Base-by-base conservation (phyloP, 2,888 invertebrate species). In the Conops quadrifasciatus region DNA sequence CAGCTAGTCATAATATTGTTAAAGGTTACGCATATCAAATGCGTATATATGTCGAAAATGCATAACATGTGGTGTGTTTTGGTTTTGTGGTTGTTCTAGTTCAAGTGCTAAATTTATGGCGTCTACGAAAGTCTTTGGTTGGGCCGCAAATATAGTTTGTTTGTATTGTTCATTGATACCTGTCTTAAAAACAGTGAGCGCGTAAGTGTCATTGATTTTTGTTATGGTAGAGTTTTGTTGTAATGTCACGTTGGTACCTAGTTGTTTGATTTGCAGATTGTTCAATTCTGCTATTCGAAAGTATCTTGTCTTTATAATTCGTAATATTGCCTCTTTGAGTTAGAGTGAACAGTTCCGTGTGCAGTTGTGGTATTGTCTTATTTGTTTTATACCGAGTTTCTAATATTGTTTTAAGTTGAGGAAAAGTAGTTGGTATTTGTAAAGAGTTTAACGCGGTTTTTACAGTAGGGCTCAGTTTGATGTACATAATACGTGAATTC, bases 241-340 rank as follows among this genome's bases (percentile, higher is more conserved):
- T 58, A 24, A 2, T 7, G 58, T 28, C 3, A 3, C 2, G 9
- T 28, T 7, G 13, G 28, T 58, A 28, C 26, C 58, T 11, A 58
- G 24, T 28, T 28, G 4, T 2, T 56, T 56, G 15, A 2, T 21
- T 24, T 5, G 24, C 2, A 21, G 1, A 9, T 56, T 56, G 7
- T 56, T 21, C 4, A 24, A 13, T 56, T 21, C 53, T 0, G 53
- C 19, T 9, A 56, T 24, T 19, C 53, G 4, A 1, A 11, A 49
- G 49, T 16, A 49, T 49, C n/a, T 53, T 53, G 53, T 21, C 53
- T 53, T 53, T 53, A n/a, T 53, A 53, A 21, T 53, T 21, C 7
- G n/a, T 21, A 2, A 21, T 21, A n/a, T 53, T 53, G 2, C 21
- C 19, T 36, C 36, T 9, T 36, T 53, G 53, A n/a, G 53, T 21